phyloP scores from a whole-genome alignment of 2,888 invertebrate species.

The Cheiracanthium punctorium region DNA sequence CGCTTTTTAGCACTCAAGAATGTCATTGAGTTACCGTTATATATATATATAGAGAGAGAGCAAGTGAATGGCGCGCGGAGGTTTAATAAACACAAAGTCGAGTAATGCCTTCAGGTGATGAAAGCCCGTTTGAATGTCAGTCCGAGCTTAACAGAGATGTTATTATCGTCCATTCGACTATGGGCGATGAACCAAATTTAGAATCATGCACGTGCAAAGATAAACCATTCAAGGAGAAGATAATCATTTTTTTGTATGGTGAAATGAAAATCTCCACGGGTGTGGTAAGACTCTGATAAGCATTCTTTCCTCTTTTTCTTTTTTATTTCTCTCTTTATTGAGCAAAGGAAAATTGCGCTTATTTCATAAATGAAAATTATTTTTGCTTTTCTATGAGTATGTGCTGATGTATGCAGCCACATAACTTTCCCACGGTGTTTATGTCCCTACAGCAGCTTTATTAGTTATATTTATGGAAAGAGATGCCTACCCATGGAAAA shows the following conservation, averaged over 20 bases:
- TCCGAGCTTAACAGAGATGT: not conserved
- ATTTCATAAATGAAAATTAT: no score
- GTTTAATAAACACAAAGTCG: conserved; percentile 8
- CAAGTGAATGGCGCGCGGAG: not conserved
- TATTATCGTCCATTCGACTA: not conserved
- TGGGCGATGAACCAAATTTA: not conserved
- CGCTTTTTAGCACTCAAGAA: not conserved
- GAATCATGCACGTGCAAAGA: conserved; percentile 1
- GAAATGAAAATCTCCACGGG: not conserved
- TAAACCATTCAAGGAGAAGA: not conserved
- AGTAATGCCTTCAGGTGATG: not conserved
- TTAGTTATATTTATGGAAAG: no score
- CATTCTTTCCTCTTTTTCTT: not conserved
- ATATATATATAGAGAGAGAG: not conserved
- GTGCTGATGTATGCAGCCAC: no score
- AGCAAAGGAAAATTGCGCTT: no score
- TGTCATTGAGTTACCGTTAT: conserved; percentile 13
- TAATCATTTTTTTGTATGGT: not conserved
- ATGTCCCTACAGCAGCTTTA: no score
- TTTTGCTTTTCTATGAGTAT: no score
- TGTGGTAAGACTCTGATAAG: not conserved
- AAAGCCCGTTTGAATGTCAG: not conserved
- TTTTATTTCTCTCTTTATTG: no score
- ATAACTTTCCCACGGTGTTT: no score
- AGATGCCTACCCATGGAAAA: no score